Evolutionary conservation across 2,888 invertebrate species (phyloP), one percentile per base, ranked within the genome.

Genomic region (Sphinx pinastri): DNA sequence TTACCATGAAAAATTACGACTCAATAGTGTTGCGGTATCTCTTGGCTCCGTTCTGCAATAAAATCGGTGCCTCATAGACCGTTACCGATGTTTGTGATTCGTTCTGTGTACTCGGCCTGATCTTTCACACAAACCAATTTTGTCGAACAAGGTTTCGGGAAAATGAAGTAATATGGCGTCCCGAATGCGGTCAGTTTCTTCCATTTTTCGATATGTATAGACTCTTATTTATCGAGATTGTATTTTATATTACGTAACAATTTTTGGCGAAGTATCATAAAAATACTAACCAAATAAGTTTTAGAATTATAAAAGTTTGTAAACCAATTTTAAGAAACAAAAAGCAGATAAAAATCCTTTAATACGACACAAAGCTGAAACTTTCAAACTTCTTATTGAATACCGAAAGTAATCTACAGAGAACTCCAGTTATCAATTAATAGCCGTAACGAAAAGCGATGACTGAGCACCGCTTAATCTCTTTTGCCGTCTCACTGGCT

Each of bases 401-500:
- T 79, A 80, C 77, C 77, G 71, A 78, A 79, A 79, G 79, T 77
- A 83, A 82, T 83, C 81, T 79, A 80, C 82, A 81, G 80, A 84
- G 78, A 79, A 81, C 79, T 79, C 80, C 79, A 84, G 84, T 89
- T 87, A 90, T 87, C 85, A 90, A 89, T 90, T 88, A 89, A 86
- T 87, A 86, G 84, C 83, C 77, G 81, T 79, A 81, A 81, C 81
- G 83, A 80, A 86, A 88, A 88, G 81, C 82, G 89, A 90, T 90
- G 91, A 90, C 87, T 84, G 84, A 81, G 88, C 89, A 84, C 79
- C 77, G 85, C 85, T 88, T 91, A 90, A 92, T 91, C 89, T 89
- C 85, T 84, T 88, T 89, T 86, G 88, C 89, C 88, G 85, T 87
- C 86, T 91, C 91, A 91, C 87, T 88, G 89, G 84, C 86, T 88